Base-by-base conservation (phyloP, 2,797 vertebrate species). In the Sorex maritimensis region DNA sequence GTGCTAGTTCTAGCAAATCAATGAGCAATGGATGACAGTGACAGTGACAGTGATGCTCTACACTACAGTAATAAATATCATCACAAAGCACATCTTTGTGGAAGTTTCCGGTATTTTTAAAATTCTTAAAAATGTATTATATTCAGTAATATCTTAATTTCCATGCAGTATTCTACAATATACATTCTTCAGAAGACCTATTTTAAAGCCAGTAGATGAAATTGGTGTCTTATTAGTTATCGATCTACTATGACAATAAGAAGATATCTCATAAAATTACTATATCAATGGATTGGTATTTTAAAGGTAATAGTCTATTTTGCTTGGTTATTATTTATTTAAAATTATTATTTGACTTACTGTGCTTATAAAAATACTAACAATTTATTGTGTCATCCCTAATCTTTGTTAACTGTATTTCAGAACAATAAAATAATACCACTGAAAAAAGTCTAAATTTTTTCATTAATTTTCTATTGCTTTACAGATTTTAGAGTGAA, bases 401-500 rank as follows among this genome's bases (percentile, higher is more conserved):
- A 79, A 91, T 73, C 41, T 55, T 72, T 93, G 26, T 24, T 13
- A n/a, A 30, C 0, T 58, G 34, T 79, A 21, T 67, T 67, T 61
- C 17, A 61, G 81, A 86, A 75, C 80, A 2, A 63, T 86, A 74
- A 75, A 77, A 77, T 6, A 83, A 61, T 61, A 21, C 15, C 6
- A 71, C 24, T 69, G 52, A 49, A 75, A 92, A 69, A 21, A 46
- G 52, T 74, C 65, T 77, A 67, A 84, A 67, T 80, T 71, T 55
- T 80, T 79, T 82, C 72, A 87, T 74, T 21, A 77, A 49, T 8
- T 2, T 86, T 26, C 75, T 84, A 71, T 28, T 28, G 44, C 19
- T 84, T 85, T 88, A 73, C 63, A 49, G 85, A 46, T 61, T 86
- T 85, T 44, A 93, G 17, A 28, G 19, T 79, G 15, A 7, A 68